Evolutionary conservation across 2,888 invertebrate species (phyloP).

Genomic region (Lithophane socia): DNA sequence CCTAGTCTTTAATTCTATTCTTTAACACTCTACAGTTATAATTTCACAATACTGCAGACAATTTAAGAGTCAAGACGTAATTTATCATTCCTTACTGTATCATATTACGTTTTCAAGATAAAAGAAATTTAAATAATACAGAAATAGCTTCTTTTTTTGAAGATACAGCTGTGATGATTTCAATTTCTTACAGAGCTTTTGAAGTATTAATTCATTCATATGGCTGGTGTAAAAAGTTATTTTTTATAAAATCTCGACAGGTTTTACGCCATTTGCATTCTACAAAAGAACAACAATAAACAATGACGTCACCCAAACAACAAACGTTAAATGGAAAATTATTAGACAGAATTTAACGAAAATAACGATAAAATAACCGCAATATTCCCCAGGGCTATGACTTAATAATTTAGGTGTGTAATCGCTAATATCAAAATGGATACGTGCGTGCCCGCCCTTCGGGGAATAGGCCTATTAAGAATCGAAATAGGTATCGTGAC

Average conservation of each 20-base stretch:
- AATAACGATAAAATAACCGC: slow-evolving; percentile 64
- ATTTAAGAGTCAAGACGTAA: slow-evolving; percentile 1
- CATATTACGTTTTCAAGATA: slow-evolving; percentile 1
- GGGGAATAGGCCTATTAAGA: slow-evolving; percentile 67
- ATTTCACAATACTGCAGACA: not conserved
- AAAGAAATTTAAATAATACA: not conserved
- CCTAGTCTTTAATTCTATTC: no score
- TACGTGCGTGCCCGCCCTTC: slow-evolving; percentile 66
- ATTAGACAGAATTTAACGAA: slow-evolving; percentile 36
- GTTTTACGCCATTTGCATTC: not conserved
- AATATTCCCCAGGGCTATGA: slow-evolving; percentile 64
- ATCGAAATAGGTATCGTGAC: slow-evolving; percentile 67
- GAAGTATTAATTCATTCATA: not conserved
- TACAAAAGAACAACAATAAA: slow-evolving; percentile 8
- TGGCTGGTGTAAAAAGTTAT: no score
- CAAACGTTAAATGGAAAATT: slow-evolving; percentile 35
- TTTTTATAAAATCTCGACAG: no score
- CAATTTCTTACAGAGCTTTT: not conserved
- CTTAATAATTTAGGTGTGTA: slow-evolving; percentile 74
- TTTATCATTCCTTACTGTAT: slow-evolving; percentile 21
- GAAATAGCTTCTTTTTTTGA: slow-evolving; percentile 13
- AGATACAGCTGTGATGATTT: not conserved
- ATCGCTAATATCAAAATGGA: slow-evolving; percentile 74
- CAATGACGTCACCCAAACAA: slow-evolving; percentile 19
- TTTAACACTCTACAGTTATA: not conserved